These are phyloP conservation scores for Sarcophaga rosellei DNA, from an alignment of 2,888 invertebrate genomes.

Conservation along the genomic window DNA sequence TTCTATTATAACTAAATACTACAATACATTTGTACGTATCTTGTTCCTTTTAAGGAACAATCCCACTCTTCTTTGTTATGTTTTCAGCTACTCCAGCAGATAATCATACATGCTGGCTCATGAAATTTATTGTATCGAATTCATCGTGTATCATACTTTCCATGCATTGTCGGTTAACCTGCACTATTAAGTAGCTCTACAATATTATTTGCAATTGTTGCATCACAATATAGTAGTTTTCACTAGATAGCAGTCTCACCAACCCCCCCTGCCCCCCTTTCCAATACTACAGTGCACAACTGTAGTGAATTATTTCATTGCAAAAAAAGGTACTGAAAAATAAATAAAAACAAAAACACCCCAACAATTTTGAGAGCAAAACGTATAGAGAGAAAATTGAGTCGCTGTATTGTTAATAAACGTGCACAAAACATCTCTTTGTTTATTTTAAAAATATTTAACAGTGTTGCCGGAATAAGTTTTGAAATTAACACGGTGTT, in stretches of 20 bases:
- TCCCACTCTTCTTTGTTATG: no score
- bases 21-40: no score
- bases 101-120: no score
- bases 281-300: conserved; percentile 22
- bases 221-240: conserved; percentile 50
- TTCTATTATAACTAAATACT: no score
- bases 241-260: conserved; percentile 5
- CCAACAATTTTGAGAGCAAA: neutral
- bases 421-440: conserved; percentile 41
- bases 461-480: neutral
- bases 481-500: no score
- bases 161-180: neutral
- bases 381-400: neutral
- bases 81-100: no score
- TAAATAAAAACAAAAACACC: conserved; percentile 21
- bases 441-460: neutral
- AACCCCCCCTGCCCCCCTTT: neutral
- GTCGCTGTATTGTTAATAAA: conserved; percentile 16
- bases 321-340: conserved; percentile 1
- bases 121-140: no score
- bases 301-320: conserved; percentile 59
- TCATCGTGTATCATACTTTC: neutral
- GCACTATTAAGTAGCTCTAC: conserved; percentile 14
- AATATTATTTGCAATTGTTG: conserved; percentile 50
- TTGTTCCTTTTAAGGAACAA: no score